Percentiles rank a stretch among this genome's conserved stretches.
Evolutionary conservation across 2,888 invertebrate species (phyloP).

Genomic region (Sussaba pulchella): DNA sequence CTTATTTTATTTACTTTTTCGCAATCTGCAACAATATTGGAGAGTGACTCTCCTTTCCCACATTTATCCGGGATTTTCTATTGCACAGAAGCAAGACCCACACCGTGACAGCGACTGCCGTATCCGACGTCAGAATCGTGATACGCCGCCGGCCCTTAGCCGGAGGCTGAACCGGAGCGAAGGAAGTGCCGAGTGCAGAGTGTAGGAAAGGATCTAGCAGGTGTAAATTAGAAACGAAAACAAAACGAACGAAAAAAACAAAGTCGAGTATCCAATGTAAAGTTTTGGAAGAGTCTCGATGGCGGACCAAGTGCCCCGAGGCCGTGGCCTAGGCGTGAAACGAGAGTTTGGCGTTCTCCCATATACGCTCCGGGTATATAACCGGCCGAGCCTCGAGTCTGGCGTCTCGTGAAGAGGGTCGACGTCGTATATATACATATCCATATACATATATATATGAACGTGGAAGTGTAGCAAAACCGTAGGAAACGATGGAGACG

Average conservation of each 20-base stretch:
- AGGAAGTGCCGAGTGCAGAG: conserved; percentile 55
- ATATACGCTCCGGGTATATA: conserved; percentile 55
- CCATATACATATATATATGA: no score
- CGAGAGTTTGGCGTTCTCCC: conserved; percentile 61
- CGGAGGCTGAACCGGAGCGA: conserved; percentile 35
- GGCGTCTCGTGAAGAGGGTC: conserved; percentile 16
- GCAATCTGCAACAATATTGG: no score
- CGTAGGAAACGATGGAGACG: conserved; percentile 23
- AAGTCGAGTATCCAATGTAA: conserved; percentile 55
- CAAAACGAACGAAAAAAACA: conserved; percentile 41
- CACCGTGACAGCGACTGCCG: no score
- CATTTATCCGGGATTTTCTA: no score
- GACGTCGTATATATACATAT: no score
- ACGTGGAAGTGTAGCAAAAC: conserved; percentile 2
- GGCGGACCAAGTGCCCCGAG: conserved; percentile 46
- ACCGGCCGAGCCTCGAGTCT: conserved; percentile 41
- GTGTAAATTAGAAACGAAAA: conserved; percentile 78
- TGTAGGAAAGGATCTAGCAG: conserved; percentile 71
- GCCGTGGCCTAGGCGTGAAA: conserved; percentile 54
- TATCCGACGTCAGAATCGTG: conserved; percentile 31
- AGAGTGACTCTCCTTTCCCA: no score
- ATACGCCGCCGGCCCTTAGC: conserved; percentile 59
- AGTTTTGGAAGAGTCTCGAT: conserved; percentile 57
- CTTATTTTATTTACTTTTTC: no score
- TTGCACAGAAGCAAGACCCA: no score